Base-by-base conservation (phyloP, 2,888 invertebrate species). In the Seira ritae region DNA sequence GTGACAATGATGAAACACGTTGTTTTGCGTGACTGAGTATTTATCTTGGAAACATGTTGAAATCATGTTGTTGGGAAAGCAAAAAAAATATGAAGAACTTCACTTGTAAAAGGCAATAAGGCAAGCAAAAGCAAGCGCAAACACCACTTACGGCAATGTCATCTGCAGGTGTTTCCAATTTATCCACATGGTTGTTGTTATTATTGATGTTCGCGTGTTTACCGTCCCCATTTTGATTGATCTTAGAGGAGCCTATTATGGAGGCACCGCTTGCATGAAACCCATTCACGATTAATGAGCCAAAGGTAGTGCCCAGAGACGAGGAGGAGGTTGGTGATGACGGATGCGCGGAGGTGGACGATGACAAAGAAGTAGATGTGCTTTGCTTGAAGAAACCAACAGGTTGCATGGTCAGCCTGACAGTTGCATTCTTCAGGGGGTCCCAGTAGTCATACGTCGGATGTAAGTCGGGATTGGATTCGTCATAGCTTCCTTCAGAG, bases 361-460 rank as follows among this genome's bases (percentile, higher is more conserved):
- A 20, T 12, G 50, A 62, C 2, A 71, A 72, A 15, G 80, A 62
- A 50, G 62, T 12, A 12, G 42, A 8, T 12, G 42, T 8, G 4
- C 6, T 72, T 65, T 85, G 85, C 42, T 94, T 93, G 90, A 96
- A 96, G 89, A 94, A 94, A 0, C 95, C 96, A 0, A 96, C 95
- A 0, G 95, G 95, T 89, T 94, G 94, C 91, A 95, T 95, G 80
- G 94, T 94, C 94, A 94, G 94, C 19, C 93, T 20, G 15, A 85
- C 70, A 20, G 84, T 85, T 60, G 70, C 23, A 24, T 85, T 85
- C 1, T 73, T 19, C 6, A 68, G 67, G 0, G 74, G 42, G 55
- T 81, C 84, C 78, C 22, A 65, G 23, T 81, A 81, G 42, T 81
- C 70, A 60, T 85, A 85, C 1, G 76, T 68, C 65, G 68, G 17